Percentiles rank a stretch among this genome's conserved stretches.
Evolutionary conservation across 35 echinoderm and acorn worm species (phyloP).

Genomic region (Holothuria glaberrima): DNA sequence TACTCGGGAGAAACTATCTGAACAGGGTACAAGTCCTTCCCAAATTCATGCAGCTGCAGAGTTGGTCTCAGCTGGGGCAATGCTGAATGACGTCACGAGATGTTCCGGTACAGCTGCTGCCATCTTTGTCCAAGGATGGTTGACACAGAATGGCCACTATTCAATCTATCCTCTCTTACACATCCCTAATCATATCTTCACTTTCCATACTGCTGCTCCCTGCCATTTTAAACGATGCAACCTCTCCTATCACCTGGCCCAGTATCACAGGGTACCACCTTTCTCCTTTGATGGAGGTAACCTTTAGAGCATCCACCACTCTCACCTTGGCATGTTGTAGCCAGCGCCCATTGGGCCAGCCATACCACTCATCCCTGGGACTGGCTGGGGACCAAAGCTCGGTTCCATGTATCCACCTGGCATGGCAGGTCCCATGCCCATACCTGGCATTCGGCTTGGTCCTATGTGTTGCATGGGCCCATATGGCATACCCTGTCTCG

Average conservation of each 20-base stretch:
- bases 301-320: not conserved
- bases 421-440: slow-evolving; percentile 54
- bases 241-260: not conserved
- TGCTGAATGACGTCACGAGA: too few species aligned
- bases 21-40: too few species aligned
- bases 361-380: slow-evolving; percentile 51
- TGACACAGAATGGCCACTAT: too few species aligned
- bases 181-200: not conserved
- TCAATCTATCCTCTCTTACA: not conserved
- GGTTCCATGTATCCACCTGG: slow-evolving; percentile 66
- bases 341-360: slow-evolving; percentile 64
- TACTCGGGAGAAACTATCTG: too few species aligned
- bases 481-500: slow-evolving; percentile 46
- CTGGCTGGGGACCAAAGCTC: slow-evolving; percentile 63
- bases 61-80: too few species aligned
- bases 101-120: too few species aligned
- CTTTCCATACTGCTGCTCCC: not conserved
- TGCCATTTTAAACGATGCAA: not conserved
- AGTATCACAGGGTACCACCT: not conserved
- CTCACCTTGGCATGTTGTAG: slow-evolving; percentile 74
- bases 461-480: slow-evolving; percentile 64
- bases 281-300: slow-evolving; percentile 2
- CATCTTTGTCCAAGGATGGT: too few species aligned
- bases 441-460: slow-evolving; percentile 61
- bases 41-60: too few species aligned